phyloP scores from a whole-genome alignment of 2,888 invertebrate species.

The Eremobia ochroleuca region DNA sequence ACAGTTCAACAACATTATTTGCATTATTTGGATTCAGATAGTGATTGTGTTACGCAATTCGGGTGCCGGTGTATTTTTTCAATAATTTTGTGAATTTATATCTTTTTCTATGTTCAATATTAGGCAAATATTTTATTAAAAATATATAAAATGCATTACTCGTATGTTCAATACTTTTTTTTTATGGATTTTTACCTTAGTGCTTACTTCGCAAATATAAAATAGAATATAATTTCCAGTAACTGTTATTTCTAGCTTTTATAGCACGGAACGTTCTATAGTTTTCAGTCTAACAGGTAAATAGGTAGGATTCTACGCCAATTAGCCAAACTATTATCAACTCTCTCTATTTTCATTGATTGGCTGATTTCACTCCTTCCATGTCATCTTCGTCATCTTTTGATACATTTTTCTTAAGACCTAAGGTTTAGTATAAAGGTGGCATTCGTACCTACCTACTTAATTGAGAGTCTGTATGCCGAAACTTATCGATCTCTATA shows the following conservation, averaged over 20 bases:
- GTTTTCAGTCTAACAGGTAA: background rate
- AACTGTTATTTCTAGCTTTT: background rate
- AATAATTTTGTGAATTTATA: background rate
- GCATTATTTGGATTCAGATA: background rate
- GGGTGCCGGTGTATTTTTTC: background rate
- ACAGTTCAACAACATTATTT: background rate
- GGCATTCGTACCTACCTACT: background rate
- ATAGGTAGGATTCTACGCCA: background rate
- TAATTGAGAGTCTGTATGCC: background rate
- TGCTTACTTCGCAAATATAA: conserved; percentile 28
- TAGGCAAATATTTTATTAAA: conserved; percentile 33
- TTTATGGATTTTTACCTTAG: conserved; percentile 9
- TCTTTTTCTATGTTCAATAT: conserved; percentile 7
- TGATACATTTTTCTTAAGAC: background rate
- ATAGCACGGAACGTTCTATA: background rate
- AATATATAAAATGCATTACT: conserved; percentile 54
- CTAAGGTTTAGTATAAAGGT: background rate
- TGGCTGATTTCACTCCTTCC: background rate
- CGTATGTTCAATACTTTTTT: conserved; percentile 17
- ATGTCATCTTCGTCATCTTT: background rate
- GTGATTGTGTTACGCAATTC: background rate
- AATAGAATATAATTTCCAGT: background rate
- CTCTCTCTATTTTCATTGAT: background rate
- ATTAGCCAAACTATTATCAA: background rate
- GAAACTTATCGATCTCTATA: background rate